Base-by-base conservation (phyloP, 2,888 invertebrate genomes). In the Dicroscelio sp. region DNA sequence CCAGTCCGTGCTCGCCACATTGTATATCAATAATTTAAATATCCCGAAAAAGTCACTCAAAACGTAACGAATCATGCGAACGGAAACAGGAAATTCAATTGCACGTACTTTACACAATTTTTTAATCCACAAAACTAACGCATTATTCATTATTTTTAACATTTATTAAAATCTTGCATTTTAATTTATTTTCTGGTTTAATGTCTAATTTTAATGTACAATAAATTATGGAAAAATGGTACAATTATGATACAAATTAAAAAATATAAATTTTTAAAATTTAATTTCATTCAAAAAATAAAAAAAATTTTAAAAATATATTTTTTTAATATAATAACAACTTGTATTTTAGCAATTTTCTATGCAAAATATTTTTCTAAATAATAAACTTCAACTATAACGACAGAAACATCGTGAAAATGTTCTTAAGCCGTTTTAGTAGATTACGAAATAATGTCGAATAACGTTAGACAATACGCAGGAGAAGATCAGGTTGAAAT, bases 401-500 rank as follows among this genome's bases (percentile, higher is more conserved):
- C 8, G 43, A n/a, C n/a, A n/a, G n/a, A n/a, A n/a, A n/a, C n/a
- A n/a, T n/a, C n/a, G n/a, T n/a, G n/a, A n/a, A n/a, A n/a, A n/a
- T n/a, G n/a, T n/a, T n/a, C n/a, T n/a, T n/a, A n/a, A n/a, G n/a
- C n/a, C n/a, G n/a, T n/a, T n/a, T n/a, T n/a, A n/a, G n/a, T n/a
- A n/a, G n/a, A n/a, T n/a, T n/a, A n/a, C n/a, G n/a, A n/a, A n/a
- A n/a, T n/a, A n/a, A n/a, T n/a, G n/a, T n/a, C n/a, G n/a, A n/a
- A n/a, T n/a, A n/a, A n/a, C n/a, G n/a, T n/a, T n/a, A n/a, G n/a
- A n/a, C n/a, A n/a, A n/a, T n/a, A n/a, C n/a, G n/a, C n/a, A n/a
- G n/a, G n/a, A n/a, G n/a, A n/a, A n/a, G n/a, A n/a, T 38, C 65
- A 52, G 33, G 38, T 35, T 33, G 65, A 52, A 52, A 52, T 92